Base-by-base conservation (phyloP, 35 echinoderm and acorn worm species). In the Anneissia japonica region DNA sequence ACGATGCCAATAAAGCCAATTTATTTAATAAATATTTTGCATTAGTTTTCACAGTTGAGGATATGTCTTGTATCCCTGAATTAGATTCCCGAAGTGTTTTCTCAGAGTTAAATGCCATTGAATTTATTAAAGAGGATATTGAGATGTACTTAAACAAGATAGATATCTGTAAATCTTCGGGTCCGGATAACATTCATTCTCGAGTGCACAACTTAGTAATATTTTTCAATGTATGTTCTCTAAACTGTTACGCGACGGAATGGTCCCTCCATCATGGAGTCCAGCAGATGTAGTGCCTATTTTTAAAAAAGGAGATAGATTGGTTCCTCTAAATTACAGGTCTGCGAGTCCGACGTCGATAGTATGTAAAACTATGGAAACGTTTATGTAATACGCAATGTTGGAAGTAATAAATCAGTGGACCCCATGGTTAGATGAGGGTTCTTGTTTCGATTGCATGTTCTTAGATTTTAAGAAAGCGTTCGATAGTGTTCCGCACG, bases 391-490 rank as follows among this genome's bases (percentile, higher is more conserved):
- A 17, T 30, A 38, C 78, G 38, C 45, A 16, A 29, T 88, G 13
- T 5, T 88, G 26, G 46, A 55, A 79, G 78, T 73, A 17, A 28
- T 88, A 17, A 77, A 81, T 21, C 45, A 88, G 26, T 88, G 86
- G 86, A 88, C 86, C 30, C 64, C 36, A 88, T 35, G 35, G 12
- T 36, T 88, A 81, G 46, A 88, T 74, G 55, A 72, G 26, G 78
- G 78, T 31, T 34, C 16, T 4, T 34, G 64, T 38, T 29, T 88
- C 21, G 39, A 81, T 72, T 32, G 80, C 21, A 35, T 87, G 30
- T 64, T 64, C 51, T 64, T 64, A 23, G 51, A 64, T 26, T 64
- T 64, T 23, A 64, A 64, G 19, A 64, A 64, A 64, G 51, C 51
- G 10, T 64, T 64, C 26, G 51, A 64, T 23, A n/a, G 40, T 43